A percentile compares a stretch with the other conserved stretches of the same genome.
These are phyloP conservation scores for Melozone crissalis DNA, from an alignment of 2,113 vertebrate species.

Conservation along the genomic window DNA sequence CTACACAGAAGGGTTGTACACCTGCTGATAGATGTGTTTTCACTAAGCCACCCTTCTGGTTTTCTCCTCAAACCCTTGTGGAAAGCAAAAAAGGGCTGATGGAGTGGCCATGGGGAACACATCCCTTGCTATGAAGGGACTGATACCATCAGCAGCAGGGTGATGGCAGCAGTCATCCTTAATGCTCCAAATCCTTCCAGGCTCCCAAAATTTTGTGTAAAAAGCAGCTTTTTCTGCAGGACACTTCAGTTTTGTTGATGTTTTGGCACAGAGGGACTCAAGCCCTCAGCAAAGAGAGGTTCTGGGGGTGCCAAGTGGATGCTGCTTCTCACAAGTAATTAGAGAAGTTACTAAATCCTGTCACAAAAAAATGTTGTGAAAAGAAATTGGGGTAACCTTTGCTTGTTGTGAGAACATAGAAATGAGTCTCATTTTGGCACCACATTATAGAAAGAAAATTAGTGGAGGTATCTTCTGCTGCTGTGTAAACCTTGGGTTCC, in stretches of 20 bases:
- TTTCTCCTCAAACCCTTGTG: neutral
- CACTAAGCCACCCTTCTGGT: no score
- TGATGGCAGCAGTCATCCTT: neutral
- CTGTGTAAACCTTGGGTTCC: neutral
- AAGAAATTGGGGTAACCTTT: neutral
- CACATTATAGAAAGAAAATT: neutral
- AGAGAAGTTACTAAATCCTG: neutral
- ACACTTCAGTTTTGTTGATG: neutral
- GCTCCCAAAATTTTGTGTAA: neutral
- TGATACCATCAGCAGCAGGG: neutral
- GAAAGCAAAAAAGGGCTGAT: neutral
- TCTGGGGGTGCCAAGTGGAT: fast-evolving
- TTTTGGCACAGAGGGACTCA: neutral
- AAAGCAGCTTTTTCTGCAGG: neutral
- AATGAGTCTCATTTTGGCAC: neutral
- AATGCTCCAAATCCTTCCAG: neutral
- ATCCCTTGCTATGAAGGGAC: neutral
- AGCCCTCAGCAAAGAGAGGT: neutral
- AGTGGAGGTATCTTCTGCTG: neutral
- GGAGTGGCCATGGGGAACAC: no score
- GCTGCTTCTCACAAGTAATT: neutral
- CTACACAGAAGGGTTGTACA: fast-evolving
- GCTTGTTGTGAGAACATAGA: neutral
- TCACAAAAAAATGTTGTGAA: neutral
- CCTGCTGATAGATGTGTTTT: neutral